Percentiles rank a stretch among this genome's conserved stretches.
phyloP scores from a whole-genome alignment of 1,140 invertebrate genomes.

The Drosophila seguyi region DNA sequence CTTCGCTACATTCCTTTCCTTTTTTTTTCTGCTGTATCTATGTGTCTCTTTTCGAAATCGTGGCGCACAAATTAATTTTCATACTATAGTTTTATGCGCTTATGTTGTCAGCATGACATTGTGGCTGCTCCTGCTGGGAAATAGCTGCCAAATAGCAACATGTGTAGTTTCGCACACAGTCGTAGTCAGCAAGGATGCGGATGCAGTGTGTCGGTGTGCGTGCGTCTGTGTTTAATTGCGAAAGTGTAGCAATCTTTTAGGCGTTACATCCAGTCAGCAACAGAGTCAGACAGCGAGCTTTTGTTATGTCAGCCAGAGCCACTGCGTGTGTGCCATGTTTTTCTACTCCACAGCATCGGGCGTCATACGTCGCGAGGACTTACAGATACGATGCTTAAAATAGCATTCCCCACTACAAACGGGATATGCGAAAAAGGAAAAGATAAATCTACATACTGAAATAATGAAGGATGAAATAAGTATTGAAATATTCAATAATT shows the following conservation, averaged over 20 bases:
- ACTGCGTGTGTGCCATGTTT: slow-evolving; percentile 63
- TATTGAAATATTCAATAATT: not conserved
- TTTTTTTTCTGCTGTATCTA: not conserved
- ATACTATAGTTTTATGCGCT: slow-evolving; percentile 65
- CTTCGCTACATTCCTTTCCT: not conserved
- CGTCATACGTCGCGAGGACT: not conserved
- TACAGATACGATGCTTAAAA: not conserved
- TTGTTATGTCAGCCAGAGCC: slow-evolving; percentile 68
- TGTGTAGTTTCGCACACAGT: slow-evolving; percentile 47
- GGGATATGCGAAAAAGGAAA: not conserved
- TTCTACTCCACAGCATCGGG: slow-evolving; percentile 67
- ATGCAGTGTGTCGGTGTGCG: slow-evolving; percentile 24
- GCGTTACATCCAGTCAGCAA: slow-evolving; percentile 54
- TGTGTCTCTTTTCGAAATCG: slow-evolving; percentile 48
- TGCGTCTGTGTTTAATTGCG: slow-evolving; percentile 74
- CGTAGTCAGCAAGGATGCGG: slow-evolving; percentile 11
- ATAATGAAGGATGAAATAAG: not conserved
- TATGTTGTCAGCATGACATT: slow-evolving; percentile 79
- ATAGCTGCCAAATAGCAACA: slow-evolving; percentile 68
- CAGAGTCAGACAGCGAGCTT: slow-evolving; percentile 53
- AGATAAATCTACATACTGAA: not conserved
- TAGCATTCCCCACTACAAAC: not conserved
- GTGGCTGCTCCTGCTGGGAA: slow-evolving; percentile 43
- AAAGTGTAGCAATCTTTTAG: slow-evolving; percentile 83
- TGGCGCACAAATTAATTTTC: slow-evolving; percentile 74